Evolutionary conservation across 2,797 vertebrate genomes (phyloP), one percentile per base, ranked within the genome.

Genomic region (Monodelphis domestica): DNA sequence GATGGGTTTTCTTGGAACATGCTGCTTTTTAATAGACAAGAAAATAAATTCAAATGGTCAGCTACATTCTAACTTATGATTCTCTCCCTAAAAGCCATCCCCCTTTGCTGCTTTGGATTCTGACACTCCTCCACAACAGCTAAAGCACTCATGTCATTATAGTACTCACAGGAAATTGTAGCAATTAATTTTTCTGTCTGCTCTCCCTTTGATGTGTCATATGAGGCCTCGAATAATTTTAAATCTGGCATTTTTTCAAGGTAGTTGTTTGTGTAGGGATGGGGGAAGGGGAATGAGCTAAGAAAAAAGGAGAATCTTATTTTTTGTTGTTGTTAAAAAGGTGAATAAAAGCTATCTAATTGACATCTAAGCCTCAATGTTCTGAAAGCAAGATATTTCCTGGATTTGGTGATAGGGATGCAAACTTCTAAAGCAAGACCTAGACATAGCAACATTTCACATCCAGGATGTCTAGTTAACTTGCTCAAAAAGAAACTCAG

Each of bases 161-260:
- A 97, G 96, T 96, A 91, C 95, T 96, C 98, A 97, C 97, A 98
- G 97, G 96, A 98, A 98, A 98, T 97, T 96, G 90, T 96, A 96
- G 96, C 94, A 97, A 98, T 98, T 98, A 98, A 98, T 98, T 98
- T 98, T 97, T 95, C 89, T 93, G 91, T 96, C 92, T 97, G 84
- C 95, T 96, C 95, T 96, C 93, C 95, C 97, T 98, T 98, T 98
- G 97, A 98, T 98, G 97, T 97, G 88, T 95, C 90, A 89, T 96
- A 57, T 91, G 91, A 90, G 97, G 96, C 95, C 96, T 95, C 98
- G 95, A 95, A 90, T 95, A 96, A 93, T 93, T 97, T 96, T 94
- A 92, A 87, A 52, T 91, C 96, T 98, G 96, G 95, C 91, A 53
- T 97, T 56, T 91, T 84, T 98, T 98, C 98, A 98, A 97, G 94